phyloP scores from a whole-genome alignment of 2,888 invertebrate genomes.

The Hypselothyrea guttata region DNA sequence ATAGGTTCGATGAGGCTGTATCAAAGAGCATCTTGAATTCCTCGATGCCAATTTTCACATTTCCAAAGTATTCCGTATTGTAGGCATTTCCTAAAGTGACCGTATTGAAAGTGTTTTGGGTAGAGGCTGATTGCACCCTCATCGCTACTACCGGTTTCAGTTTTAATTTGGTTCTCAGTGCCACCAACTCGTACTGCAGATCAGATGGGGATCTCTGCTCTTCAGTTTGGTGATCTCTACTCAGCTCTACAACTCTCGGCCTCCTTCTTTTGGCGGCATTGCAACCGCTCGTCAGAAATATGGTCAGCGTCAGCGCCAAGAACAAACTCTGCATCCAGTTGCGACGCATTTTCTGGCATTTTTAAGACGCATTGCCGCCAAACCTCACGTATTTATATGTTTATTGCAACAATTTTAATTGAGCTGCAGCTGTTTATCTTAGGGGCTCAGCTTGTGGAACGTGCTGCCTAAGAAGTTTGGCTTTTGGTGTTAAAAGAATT shows the following conservation, averaged over 20 bases:
- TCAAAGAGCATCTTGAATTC: constrained; percentile 96
- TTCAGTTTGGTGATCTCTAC: constrained; percentile 13
- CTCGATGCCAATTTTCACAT: constrained; percentile 93
- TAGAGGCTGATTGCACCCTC: too few species aligned
- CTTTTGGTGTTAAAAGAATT: too few species aligned
- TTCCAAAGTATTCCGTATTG: constrained; percentile 59
- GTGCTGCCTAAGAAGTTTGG: constrained; percentile 25
- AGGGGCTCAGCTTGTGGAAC: constrained; percentile 9
- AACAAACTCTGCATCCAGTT: constrained; percentile 16
- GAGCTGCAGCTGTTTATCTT: constrained; percentile 19
- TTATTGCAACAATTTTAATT: constrained; percentile 18
- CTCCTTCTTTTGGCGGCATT: constrained; percentile 7
- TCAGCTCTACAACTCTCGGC: constrained; percentile 9
- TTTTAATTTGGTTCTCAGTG: constrained; percentile 42
- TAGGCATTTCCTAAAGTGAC: constrained; percentile 50
- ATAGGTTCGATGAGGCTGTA: constrained; percentile 82
- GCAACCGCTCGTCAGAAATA: neutral
- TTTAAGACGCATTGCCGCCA: neutral
- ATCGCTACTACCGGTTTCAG: neutral
- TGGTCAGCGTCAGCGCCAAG: constrained; percentile 2
- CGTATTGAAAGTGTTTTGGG: neutral
- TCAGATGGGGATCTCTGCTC: neutral
- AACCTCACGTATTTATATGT: constrained; percentile 38
- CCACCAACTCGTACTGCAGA: constrained; percentile 20
- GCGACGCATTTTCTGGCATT: constrained; percentile 28